These are phyloP conservation scores for Mellilla xanthometata DNA, from an alignment of 2,888 invertebrate species.

Conservation along the genomic window DNA sequence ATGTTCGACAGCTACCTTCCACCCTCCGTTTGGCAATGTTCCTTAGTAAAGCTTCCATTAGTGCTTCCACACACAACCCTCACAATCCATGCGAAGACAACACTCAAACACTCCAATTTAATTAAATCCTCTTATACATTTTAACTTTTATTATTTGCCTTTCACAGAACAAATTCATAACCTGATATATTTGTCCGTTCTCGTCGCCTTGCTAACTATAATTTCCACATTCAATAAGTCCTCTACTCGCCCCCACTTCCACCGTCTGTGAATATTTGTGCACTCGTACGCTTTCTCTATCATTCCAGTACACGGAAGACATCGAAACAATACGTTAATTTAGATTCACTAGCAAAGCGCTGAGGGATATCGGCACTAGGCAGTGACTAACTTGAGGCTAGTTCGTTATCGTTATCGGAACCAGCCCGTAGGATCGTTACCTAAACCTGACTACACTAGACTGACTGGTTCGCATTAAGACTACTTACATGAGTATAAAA, in stretches of 20 bases:
- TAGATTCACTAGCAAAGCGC: slow-evolving; percentile 7
- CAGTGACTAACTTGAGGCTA: too few species aligned
- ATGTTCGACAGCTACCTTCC: slow-evolving; percentile 54
- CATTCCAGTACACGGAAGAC: slow-evolving; percentile 25
- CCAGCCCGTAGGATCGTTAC: not conserved
- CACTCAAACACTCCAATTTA: slow-evolving; percentile 34
- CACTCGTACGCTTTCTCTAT: slow-evolving; percentile 11
- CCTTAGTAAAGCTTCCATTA: slow-evolving; percentile 43
- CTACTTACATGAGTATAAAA: slow-evolving; percentile 77
- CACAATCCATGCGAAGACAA: slow-evolving; percentile 16
- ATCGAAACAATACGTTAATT: slow-evolving; percentile 15
- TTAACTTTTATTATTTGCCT: not conserved
- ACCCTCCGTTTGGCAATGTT: slow-evolving; percentile 67
- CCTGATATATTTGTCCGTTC: slow-evolving; percentile 16
- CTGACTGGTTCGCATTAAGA: slow-evolving; percentile 57
- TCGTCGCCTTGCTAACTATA: slow-evolving; percentile 1
- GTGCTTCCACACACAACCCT: slow-evolving; percentile 30
- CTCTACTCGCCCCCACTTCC: slow-evolving; percentile 22
- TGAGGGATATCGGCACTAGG: not conserved
- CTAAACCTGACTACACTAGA: slow-evolving; percentile 29
- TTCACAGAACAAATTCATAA: not conserved
- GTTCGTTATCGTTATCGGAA: not conserved
- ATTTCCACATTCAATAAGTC: slow-evolving; percentile 34
- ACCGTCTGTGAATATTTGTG: slow-evolving; percentile 15
- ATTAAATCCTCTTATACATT: slow-evolving; percentile 23